phyloP scores from a whole-genome alignment of 2,797 vertebrate species.

The Adrianichthys oophorus region DNA sequence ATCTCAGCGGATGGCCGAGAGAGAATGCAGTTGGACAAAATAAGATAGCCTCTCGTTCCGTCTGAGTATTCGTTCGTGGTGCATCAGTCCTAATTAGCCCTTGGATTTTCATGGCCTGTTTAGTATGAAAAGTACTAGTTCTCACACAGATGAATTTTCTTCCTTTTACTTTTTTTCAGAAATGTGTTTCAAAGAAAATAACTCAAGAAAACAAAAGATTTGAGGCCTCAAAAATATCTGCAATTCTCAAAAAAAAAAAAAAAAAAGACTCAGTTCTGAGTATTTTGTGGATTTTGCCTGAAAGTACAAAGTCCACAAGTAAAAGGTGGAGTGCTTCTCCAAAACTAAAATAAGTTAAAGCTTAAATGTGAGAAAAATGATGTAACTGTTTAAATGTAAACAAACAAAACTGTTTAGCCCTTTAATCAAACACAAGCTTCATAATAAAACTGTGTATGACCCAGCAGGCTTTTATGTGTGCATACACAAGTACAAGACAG shows the following conservation, averaged over 20 bases:
- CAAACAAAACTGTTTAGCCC: slow-evolving; percentile 36
- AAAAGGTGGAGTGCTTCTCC: slow-evolving; percentile 3
- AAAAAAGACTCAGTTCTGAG: slow-evolving; percentile 21
- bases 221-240: too few species aligned
- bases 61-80: slow-evolving; percentile 22
- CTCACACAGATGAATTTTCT: slow-evolving; percentile 21
- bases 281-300: slow-evolving; percentile 21
- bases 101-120: slow-evolving; percentile 25
- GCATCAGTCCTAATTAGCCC: slow-evolving; percentile 28
- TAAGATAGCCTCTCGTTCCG: slow-evolving; percentile 28
- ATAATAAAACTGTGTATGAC: slow-evolving; percentile 42
- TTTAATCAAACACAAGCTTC: slow-evolving; percentile 64
- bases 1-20: slow-evolving; percentile 15
- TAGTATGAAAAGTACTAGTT: slow-evolving; percentile 29
- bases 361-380: slow-evolving; percentile 35
- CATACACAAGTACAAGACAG: slow-evolving; percentile 10
- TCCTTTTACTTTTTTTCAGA: slow-evolving; percentile 9
- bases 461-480: slow-evolving; percentile 30
- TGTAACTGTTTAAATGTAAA: slow-evolving; percentile 61
- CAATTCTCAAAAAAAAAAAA: slow-evolving; percentile 8
- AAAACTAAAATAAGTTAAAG: slow-evolving; percentile 1
- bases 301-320: slow-evolving; percentile 7
- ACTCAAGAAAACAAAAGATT: too few species aligned
- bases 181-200: too few species aligned
- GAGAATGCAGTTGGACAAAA: slow-evolving; percentile 27